Evolutionary conservation across 2,113 vertebrate genomes (phyloP), one percentile per base, ranked within the genome.

Genomic region (Pedionomus torquatus): DNA sequence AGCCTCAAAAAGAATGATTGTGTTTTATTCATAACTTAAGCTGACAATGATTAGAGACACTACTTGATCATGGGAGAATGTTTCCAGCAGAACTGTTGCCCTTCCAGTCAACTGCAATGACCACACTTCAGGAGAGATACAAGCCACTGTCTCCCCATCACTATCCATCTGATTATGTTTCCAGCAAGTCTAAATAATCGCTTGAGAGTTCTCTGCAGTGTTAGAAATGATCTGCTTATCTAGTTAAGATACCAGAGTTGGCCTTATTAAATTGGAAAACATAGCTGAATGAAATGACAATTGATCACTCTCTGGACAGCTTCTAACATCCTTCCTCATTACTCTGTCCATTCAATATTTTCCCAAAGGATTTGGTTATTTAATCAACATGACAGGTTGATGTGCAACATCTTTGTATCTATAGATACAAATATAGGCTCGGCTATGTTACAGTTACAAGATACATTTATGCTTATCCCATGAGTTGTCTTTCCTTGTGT

Each of bases 21-120:
- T 64, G 74, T 85, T 92, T 96, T 94, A 88, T 75, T 89, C 69
- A 77, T 89, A 90, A 51, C 48, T 60, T 66, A 74, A 66, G 21
- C 37, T 87, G 69, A 9, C 12, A 11, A 81, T 81, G 76, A 96
- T 87, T 83, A 90, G 14, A 78, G 64, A 87, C 88, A 90, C 43
- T 54, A 63, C 35, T 69, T 88, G 68, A 83, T 60, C 63, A 51
- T 25, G 7, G 60, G 46, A 95, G 46, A 86, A 81, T 51, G 55
- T 60, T 93, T 84, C 35, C 72, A 69, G 52, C 31, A 78, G 81
- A 87, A 91, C 52, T 72, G 65, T 31, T 77, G 37, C n/a, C 80
- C 68, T 69, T 68, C 58, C 75, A 87, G 61, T 71, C 85, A 93
- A 87, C 51, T 18, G 11, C 70, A 74, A 71, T 0, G 28, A 78